Evolutionary conservation across 35 echinoderm and acorn worm species (phyloP).

Genomic region (Ptychodera flava): DNA sequence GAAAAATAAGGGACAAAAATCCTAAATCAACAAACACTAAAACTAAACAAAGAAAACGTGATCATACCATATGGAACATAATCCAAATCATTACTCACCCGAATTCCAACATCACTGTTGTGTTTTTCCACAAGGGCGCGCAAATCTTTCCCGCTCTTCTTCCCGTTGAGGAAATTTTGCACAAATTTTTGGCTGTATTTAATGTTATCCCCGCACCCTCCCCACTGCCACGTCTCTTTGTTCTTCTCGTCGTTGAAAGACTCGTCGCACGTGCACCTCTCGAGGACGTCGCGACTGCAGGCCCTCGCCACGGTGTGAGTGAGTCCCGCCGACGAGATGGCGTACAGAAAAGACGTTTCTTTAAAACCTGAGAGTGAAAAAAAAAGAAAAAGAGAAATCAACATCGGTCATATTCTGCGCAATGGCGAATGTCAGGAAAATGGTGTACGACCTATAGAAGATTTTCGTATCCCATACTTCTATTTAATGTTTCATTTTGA

Average conservation of each 20-base stretch:
- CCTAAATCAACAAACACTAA: too few species aligned
- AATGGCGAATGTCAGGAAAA: too few species aligned
- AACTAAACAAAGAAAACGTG: too few species aligned
- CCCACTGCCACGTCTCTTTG: constrained; percentile 84
- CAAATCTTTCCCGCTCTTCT: constrained; percentile 46
- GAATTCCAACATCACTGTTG: constrained; percentile 85
- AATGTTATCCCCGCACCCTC: constrained; percentile 89
- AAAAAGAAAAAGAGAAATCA: neutral
- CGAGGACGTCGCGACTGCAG: constrained; percentile 47
- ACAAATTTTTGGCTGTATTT: constrained; percentile 89
- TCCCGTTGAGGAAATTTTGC: constrained; percentile 53
- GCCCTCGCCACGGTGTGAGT: constrained; percentile 68
- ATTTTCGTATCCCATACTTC: too few species aligned
- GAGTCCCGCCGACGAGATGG: constrained; percentile 77
- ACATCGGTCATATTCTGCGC: too few species aligned
- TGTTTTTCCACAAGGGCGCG: constrained; percentile 70
- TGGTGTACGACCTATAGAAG: too few species aligned
- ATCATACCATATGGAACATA: too few species aligned
- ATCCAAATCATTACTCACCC: constrained; percentile 62
- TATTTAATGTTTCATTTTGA: too few species aligned
- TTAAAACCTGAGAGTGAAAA: constrained; percentile 43
- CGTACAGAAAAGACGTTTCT: constrained; percentile 73
- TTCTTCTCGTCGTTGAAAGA: constrained; percentile 63
- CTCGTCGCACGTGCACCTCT: constrained; percentile 69
- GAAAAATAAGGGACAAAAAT: too few species aligned